Evolutionary conservation across 2,888 invertebrate species (phyloP), one percentile per base, ranked within the genome.

Genomic region (Drosophila stalkeri): DNA sequence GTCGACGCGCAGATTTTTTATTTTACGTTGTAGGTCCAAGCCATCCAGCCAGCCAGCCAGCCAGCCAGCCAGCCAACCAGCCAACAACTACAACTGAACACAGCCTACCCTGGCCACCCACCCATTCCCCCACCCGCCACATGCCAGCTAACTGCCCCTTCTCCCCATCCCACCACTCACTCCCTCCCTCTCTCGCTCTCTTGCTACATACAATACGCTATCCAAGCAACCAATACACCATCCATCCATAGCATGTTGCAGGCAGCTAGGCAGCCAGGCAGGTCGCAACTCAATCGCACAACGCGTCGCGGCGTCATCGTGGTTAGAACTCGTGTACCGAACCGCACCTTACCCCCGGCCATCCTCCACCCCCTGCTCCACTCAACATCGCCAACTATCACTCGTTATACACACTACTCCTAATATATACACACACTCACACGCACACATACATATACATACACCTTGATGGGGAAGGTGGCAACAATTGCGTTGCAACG

Each of bases 401-500:
- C 31, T 59, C 59, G 35, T 46, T 46, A 23, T 46, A 49, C 39
- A 46, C 47, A 49, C 47, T 31, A 49, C 47, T 47, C 47, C 47
- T 47, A 47, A 47, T 23, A 27, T 2, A 52, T 8, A 14, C 6
- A 49, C 16, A 14, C 27, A 44, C 16, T 44, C 7, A 9, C 5
- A 20, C 3, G 52, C 47, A 44, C 23, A 41, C 14, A 27, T 5
- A n/a, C 20, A 44, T 6, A 23, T 16, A 37, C 14, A n/a, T 3
- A 35, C 55, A 56, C 33, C 57, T 73, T 64, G 60, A 49, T 66
- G 68, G 57, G 72, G 77, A 77, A 80, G 71, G 65, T 70, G 65
- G 84, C 84, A 84, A 73, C 80, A 77, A 83, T 77, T 81, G 84
- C 78, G 71, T 62, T 81, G 80, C 76, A 74, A 49, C 54, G 35